Conservation (phyloP, 2,113 vertebrate species). For the Gavia stellata region DNA sequence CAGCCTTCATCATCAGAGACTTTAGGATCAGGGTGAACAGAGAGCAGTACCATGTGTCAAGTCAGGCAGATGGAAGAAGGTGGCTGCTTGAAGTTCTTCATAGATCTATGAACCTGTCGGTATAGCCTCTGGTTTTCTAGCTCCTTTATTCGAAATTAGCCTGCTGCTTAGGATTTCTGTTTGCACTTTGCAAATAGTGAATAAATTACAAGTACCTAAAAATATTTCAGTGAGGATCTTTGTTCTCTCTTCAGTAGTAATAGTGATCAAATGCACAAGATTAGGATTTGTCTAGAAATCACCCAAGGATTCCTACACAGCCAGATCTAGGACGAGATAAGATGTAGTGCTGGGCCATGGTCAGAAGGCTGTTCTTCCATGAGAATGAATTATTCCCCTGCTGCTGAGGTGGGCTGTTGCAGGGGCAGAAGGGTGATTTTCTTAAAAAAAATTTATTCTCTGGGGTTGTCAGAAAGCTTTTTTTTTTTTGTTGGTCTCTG, state of each 20-base stretch:
- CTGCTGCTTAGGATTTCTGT: neutral
- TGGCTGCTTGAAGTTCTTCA: neutral
- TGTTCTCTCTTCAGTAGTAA: neutral
- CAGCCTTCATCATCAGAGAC: neutral
- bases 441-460: neutral
- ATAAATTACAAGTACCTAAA: neutral
- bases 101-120: accelerated
- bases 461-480: neutral
- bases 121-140: neutral
- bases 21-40: neutral
- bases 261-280: neutral
- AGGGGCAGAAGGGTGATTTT: neutral
- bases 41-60: accelerated
- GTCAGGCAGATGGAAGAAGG: neutral
- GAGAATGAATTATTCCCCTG: neutral
- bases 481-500: neutral
- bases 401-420: neutral
- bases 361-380: neutral
- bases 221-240: neutral
- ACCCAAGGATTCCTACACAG: neutral
- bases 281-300: neutral
- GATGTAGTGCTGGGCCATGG: neutral
- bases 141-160: neutral
- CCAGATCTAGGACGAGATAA: neutral
- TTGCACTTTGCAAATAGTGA: neutral